These are phyloP conservation scores for Neofelis nebulosa DNA, from an alignment of 2,113 vertebrate species.

Conservation along the genomic window DNA sequence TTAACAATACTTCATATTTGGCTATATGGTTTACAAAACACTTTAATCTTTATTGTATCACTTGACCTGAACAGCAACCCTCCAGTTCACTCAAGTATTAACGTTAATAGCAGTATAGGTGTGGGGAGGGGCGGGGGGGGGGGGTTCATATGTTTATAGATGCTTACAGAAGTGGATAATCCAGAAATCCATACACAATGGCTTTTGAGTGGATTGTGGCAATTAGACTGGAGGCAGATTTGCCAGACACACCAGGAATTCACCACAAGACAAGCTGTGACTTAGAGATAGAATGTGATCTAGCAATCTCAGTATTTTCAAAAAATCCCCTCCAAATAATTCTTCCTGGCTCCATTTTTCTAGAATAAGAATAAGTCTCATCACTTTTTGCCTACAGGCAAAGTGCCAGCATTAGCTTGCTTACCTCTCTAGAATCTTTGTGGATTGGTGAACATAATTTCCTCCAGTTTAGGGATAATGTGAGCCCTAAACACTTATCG, in stretches of 20 bases:
- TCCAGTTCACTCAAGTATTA: not conserved
- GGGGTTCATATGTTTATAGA: not conserved
- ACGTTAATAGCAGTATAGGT: not conserved
- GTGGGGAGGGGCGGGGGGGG: accelerated
- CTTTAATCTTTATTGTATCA: not conserved
- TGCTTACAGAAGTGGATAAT: not conserved
- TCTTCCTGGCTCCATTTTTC: not conserved
- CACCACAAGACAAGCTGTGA: not conserved
- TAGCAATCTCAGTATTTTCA: not conserved
- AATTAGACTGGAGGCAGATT: not conserved
- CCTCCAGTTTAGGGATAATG: not conserved
- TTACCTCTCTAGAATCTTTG: not conserved
- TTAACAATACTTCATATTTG: not conserved
- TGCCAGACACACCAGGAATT: not conserved
- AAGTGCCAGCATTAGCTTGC: not conserved
- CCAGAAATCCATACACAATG: not conserved
- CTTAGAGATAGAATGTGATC: not conserved
- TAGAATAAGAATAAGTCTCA: not conserved
- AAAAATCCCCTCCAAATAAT: not conserved
- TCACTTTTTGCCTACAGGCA: not conserved
- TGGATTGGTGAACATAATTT: not conserved
- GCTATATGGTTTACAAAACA: not conserved
- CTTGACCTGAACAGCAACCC: not conserved
- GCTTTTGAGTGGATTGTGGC: not conserved
- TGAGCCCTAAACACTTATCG: not conserved